These are phyloP conservation scores for Zalophus californianus DNA, from an alignment of 2,797 vertebrate genomes.

Conservation along the genomic window DNA sequence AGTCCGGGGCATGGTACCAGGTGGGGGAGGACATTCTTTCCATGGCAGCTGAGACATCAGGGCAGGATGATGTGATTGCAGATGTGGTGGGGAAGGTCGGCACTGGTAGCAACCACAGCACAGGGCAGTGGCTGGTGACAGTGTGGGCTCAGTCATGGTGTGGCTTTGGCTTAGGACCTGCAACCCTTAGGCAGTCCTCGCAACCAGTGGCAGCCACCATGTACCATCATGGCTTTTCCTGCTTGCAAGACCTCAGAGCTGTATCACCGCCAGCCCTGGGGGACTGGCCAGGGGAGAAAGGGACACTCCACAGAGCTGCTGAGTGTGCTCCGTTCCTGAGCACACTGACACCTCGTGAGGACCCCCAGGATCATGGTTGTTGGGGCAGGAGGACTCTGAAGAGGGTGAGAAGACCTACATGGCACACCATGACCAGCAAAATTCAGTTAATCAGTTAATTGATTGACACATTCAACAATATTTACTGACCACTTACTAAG, in stretches of 20 bases:
- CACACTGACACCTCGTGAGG: neutral
- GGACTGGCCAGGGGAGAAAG: neutral
- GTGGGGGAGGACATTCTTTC: neutral
- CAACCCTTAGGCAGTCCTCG: neutral
- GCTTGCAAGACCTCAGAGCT: no score
- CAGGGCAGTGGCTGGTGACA: neutral
- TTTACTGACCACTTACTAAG: neutral
- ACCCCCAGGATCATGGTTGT: neutral
- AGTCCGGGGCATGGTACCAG: neutral
- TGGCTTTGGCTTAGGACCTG: neutral
- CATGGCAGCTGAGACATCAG: neutral
- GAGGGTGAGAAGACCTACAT: neutral
- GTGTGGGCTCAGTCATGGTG: neutral
- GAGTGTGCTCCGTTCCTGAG: neutral
- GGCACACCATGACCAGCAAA: neutral
- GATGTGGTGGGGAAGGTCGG: neutral
- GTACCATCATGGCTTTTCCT: neutral
- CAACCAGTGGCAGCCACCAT: accelerated
- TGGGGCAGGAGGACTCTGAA: neutral
- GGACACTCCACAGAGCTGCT: accelerated
- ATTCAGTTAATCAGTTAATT: neutral
- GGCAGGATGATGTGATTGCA: neutral
- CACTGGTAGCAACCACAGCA: neutral
- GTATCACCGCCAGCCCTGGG: neutral
- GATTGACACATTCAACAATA: neutral